Percentiles rank a stretch among this genome's conserved stretches.
Conservation (phyloP, 2,888 invertebrate genomes). For the Magallana nippona region DNA sequence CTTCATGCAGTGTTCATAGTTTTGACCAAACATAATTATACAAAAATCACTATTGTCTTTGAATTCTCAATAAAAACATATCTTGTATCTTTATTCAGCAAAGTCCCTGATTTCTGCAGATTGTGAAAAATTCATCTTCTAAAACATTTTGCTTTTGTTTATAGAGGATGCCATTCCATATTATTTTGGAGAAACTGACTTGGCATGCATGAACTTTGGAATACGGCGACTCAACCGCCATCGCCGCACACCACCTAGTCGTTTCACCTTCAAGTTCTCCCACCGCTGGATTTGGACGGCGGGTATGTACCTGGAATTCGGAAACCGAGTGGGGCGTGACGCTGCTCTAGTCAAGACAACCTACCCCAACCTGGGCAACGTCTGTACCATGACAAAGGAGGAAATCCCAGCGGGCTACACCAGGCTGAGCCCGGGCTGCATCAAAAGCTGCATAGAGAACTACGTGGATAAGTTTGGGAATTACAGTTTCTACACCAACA, state of each 20-base stretch:
- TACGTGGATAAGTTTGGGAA: conserved; percentile 27
- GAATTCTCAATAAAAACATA: too few relatives aligned
- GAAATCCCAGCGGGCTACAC: conserved; percentile 37
- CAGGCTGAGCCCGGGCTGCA: conserved; percentile 17
- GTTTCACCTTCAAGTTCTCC: conserved; percentile 18
- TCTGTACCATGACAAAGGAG: conserved; percentile 27
- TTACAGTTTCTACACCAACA: conserved; percentile 29
- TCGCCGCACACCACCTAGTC: conserved; percentile 21
- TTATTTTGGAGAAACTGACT: conserved; percentile 42
- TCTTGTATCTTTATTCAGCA: too few relatives aligned
- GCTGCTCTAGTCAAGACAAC: conserved; percentile 29
- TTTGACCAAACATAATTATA: too few relatives aligned
- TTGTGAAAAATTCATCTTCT: too few relatives aligned
- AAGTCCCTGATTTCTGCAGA: too few relatives aligned
- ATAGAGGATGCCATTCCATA: conserved; percentile 35
- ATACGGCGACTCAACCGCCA: not conserved
- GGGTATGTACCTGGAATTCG: conserved; percentile 35
- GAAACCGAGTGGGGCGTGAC: not conserved
- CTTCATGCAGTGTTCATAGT: too few relatives aligned
- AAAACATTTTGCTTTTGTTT: not conserved
- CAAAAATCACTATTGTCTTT: too few relatives aligned
- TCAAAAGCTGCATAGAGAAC: conserved; percentile 25
- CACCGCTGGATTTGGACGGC: conserved; percentile 43
- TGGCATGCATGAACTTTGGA: conserved; percentile 37
- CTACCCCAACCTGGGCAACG: not conserved